Base-by-base conservation (phyloP, 2,888 invertebrate genomes). In the Schizaphis graminum region DNA sequence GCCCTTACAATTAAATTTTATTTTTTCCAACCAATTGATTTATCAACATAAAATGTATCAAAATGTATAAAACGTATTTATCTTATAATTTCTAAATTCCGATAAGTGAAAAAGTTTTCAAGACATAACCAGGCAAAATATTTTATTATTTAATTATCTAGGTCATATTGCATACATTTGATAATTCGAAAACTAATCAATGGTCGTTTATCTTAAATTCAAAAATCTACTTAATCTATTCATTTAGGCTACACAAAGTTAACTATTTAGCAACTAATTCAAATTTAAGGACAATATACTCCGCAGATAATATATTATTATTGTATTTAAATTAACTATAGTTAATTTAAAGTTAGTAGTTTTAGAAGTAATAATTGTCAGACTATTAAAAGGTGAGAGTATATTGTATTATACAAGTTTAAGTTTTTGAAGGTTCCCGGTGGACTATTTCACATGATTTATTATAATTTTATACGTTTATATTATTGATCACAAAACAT, bases 371-470 rank as follows among this genome's bases (percentile, higher is more conserved):
- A 87, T 87, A 49, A 87, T 87, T 26, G 86, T 87, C 47, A 8
- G 49, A 2, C 86, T 47, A 28, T 87, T 47, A 87, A 87, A 47
- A 87, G 5, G 47, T 47, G 86, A 47, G 47, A 13, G 16, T 87
- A 87, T 47, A 53, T 53, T 53, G 16, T 53, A 53, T 53, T n/a
- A 87, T 53, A 53, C 21, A 49, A 87, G 87, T 49, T 87, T 87
- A 87, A 49, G 49, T 88, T 88, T n/a, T 88, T 88, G 88, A 49
- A 53, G 85, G 28, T 85, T 85, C 85, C 44, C 85, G 26, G 44
- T 85, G 41, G 41, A 44, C 85, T 85, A 26, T 85, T 44, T 85
- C 35, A 35, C 24, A 53, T 28, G 88, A 53, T n/a, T 77, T 77
- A 77, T 77, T 77, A 35, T 77, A 77, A 77, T 77, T 87, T n/a